Evolutionary conservation across 1,140 invertebrate species (phyloP), one percentile per base, ranked within the genome.

Genomic region (Eupristina koningsbergeri): DNA sequence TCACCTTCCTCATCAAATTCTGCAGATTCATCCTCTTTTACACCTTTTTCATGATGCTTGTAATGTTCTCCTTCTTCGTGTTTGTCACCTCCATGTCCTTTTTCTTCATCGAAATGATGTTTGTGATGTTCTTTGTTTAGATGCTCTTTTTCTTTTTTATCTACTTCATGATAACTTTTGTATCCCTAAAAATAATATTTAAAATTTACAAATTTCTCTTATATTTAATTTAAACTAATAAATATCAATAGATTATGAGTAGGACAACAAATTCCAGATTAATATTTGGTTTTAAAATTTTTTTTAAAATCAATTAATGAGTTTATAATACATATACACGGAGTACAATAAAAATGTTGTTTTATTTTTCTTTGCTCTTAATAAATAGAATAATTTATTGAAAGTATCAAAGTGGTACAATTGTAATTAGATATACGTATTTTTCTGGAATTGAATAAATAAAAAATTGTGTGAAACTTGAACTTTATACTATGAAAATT

Each of bases 1-100:
- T 95, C 94, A 0, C 94, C 95, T 0, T 94, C 93, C 87, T 96
- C 95, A 47, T 93, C 93, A 84, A 92, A 93, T 76, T 93, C 88
- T 5, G 88, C 91, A 0, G 80, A 85, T 47, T 93, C 93, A n/a
- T 91, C 89, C 0, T 89, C 89, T 22, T 91, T 89, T 26, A 91
- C 89, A 0, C 87, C 91, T 1, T 87, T 86, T n/a, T 91, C 89
- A 41, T 89, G 86, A 34, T 92, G 89, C 0, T 87, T 88, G 71
- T 91, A 93, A 89, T 93, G 89, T 19, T 89, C 90, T 22, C 50
- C 88, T 29, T 92, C 88, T 15, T 91, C 88, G 84, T 92, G 90
- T 1, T 93, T 86, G 67, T 92, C 88, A 1, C 89, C 89, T 64
- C 90, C 86, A 29, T 90, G 88, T 0, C 90, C 90, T 29, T 88